Conservation (phyloP, 2,113 vertebrate genomes). For the Sclerurus mexicanus region DNA sequence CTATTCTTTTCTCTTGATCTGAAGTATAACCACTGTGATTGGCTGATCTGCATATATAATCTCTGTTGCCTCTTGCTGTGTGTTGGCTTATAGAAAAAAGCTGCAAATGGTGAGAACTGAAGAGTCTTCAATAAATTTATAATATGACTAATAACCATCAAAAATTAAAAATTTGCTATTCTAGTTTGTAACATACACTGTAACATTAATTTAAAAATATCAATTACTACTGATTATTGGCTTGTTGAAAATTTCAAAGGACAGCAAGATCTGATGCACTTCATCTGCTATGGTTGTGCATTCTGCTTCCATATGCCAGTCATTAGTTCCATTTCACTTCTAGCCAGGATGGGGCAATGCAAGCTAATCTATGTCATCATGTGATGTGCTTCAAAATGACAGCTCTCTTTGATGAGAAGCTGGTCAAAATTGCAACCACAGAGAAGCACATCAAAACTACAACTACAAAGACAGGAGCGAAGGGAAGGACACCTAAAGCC, state of each 20-base stretch:
- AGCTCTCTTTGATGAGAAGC: background rate
- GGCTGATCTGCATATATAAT: background rate
- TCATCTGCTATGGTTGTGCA: background rate
- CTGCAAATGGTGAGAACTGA: background rate
- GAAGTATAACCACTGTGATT: background rate
- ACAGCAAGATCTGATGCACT: background rate
- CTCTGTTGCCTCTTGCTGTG: background rate
- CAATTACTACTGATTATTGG: background rate
- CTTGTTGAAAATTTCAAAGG: conserved; percentile 20
- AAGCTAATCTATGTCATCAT: conserved; percentile 32
- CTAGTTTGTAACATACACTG: background rate
- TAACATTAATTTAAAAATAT: background rate
- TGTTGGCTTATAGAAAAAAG: background rate
- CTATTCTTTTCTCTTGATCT: background rate
- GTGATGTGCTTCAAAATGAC: conserved; percentile 37
- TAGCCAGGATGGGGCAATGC: background rate
- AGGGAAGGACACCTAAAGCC: background rate
- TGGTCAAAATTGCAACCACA: background rate
- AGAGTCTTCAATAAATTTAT: background rate
- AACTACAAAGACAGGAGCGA: background rate
- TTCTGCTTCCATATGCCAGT: conserved; percentile 8
- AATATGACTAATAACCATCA: background rate
- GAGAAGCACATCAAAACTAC: background rate
- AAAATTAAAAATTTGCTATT: background rate
- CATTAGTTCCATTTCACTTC: conserved; percentile 50